Conservation (phyloP, 2,888 invertebrate species). For the Pterobdella sp. region DNA sequence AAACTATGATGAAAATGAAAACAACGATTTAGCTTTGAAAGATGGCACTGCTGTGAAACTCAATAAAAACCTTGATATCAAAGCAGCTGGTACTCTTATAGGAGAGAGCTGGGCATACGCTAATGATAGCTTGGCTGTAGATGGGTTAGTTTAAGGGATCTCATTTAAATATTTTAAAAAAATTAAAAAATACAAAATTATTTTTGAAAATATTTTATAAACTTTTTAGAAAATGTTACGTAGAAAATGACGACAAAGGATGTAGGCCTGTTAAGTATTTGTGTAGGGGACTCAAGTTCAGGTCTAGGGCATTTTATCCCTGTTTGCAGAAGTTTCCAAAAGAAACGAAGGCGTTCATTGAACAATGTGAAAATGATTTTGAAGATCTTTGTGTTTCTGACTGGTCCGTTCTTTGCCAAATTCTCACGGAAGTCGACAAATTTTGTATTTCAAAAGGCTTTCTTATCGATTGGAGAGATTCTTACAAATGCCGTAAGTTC, state of each 20-base stretch:
- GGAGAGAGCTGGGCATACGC: constrained; percentile 14
- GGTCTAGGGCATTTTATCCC: neutral
- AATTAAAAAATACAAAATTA: neutral
- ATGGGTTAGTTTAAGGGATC: neutral
- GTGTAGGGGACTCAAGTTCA: neutral
- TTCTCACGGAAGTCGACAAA: neutral
- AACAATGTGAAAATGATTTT: neutral
- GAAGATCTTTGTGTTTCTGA: neutral
- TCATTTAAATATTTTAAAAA: neutral
- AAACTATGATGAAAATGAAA: constrained; percentile 14
- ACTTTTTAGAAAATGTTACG: neutral
- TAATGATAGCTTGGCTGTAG: neutral
- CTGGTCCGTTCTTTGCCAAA: neutral
- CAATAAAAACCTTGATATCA: neutral
- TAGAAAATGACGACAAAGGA: neutral
- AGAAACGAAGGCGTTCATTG: neutral
- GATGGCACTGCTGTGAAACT: neutral
- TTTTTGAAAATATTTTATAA: neutral
- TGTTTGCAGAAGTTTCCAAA: neutral
- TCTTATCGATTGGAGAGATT: neutral
- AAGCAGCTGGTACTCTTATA: neutral
- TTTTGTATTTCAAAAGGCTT: neutral
- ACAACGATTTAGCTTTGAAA: neutral
- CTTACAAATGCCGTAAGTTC: neutral
- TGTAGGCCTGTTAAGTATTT: neutral